Conservation (phyloP, 2,113 vertebrate species). For the Diglossa brunneiventris region DNA sequence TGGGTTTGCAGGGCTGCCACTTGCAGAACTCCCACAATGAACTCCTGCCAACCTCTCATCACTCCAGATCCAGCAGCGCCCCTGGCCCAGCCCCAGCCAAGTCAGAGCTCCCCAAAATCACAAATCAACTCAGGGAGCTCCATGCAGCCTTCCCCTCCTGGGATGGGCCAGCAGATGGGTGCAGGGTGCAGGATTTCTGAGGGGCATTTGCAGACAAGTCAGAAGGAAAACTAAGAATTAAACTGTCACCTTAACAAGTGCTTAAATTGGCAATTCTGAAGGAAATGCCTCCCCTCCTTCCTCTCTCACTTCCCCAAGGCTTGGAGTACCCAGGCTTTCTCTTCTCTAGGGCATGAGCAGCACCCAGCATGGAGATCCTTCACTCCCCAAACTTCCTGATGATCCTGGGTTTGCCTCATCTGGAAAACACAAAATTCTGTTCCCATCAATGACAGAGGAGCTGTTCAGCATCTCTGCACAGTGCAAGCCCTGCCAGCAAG, state of each 20-base stretch:
- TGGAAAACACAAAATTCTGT: neutral
- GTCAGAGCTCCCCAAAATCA: neutral
- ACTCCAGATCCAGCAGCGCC: accelerated
- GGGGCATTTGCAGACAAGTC: neutral
- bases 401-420: neutral
- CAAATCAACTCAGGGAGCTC: neutral
- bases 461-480: neutral
- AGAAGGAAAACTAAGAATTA: neutral
- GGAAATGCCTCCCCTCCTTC: neutral
- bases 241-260: neutral
- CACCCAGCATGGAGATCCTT: neutral
- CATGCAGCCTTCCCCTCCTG: accelerated
- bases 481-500: neutral
- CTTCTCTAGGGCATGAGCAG: accelerated
- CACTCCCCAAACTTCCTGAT: neutral
- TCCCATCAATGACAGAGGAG: neutral
- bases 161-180: neutral
- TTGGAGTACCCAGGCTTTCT: neutral
- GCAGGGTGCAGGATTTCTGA: neutral
- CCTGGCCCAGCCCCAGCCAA: neutral
- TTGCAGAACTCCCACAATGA: accelerated
- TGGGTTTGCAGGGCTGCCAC: neutral
- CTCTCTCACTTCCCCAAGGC: neutral
- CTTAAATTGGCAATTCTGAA: neutral
- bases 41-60: neutral